These are phyloP conservation scores for Oreochromis tanganicae DNA, from an alignment of 2,113 vertebrate genomes.

Conservation along the genomic window DNA sequence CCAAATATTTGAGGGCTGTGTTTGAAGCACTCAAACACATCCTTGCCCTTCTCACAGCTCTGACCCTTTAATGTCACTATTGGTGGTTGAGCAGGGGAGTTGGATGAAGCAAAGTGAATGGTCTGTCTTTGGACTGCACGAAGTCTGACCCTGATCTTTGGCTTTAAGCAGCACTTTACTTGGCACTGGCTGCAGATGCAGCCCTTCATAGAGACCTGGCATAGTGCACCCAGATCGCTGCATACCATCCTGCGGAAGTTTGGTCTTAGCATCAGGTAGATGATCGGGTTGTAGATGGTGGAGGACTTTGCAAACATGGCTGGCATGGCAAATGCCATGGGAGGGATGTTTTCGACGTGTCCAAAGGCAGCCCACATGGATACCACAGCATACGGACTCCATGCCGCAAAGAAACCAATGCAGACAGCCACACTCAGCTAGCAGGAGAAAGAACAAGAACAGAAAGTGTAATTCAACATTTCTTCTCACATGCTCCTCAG, in stretches of 20 bases:
- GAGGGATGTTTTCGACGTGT: slow-evolving; percentile 67
- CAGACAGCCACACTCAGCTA: slow-evolving; percentile 75
- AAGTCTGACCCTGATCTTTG: slow-evolving; percentile 16
- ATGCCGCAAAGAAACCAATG: slow-evolving; percentile 72
- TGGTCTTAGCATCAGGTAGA: slow-evolving; percentile 71
- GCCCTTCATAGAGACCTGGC: slow-evolving; percentile 32
- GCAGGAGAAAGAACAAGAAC: background rate
- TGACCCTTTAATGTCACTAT: background rate
- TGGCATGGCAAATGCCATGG: slow-evolving; percentile 72
- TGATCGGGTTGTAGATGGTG: slow-evolving; percentile 73
- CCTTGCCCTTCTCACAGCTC: slow-evolving; percentile 28
- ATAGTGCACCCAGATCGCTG: slow-evolving; percentile 49
- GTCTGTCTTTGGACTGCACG: background rate
- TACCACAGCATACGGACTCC: slow-evolving; percentile 76
- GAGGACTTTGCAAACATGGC: slow-evolving; percentile 79
- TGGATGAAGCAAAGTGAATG: slow-evolving; percentile 1
- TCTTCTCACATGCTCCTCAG: background rate
- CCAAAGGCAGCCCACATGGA: slow-evolving; percentile 79
- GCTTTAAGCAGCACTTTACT: slow-evolving; percentile 7
- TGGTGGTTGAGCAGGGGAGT: slow-evolving; percentile 9
- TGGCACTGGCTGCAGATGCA: slow-evolving; percentile 24
- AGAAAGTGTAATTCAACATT: background rate
- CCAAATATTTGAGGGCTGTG: slow-evolving; percentile 31
- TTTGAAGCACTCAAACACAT: slow-evolving; percentile 42
- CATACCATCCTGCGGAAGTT: slow-evolving; percentile 59